Evolutionary conservation across 2,888 invertebrate genomes (phyloP).

Genomic region (Chloroclysta siterata): DNA sequence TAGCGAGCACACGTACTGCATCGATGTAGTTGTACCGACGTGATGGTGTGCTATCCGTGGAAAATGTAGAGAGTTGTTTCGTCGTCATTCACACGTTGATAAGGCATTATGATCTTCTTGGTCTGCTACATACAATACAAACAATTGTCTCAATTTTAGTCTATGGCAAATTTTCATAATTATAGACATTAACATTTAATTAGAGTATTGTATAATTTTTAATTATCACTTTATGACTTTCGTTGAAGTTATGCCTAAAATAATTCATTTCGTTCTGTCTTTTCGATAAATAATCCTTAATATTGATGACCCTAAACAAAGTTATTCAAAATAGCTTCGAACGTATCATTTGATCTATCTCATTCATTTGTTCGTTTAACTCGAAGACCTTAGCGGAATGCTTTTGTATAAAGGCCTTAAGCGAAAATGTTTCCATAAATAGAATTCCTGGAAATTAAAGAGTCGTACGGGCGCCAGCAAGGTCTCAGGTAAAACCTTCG

Average conservation of each 20-base stretch:
- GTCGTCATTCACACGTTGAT: conserved; percentile 37
- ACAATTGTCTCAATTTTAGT: conserved; percentile 14
- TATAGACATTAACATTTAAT: not conserved
- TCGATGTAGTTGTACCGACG: conserved; percentile 16
- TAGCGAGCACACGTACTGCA: conserved; percentile 17
- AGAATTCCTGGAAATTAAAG: conserved; percentile 29
- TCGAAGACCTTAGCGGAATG: conserved; percentile 7
- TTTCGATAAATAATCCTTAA: no score
- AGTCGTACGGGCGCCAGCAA: conserved; percentile 26
- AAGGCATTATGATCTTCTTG: conserved; percentile 24
- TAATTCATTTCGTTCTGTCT: no score
- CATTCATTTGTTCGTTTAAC: conserved; percentile 1
- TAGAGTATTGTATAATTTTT: not conserved
- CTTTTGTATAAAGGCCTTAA: conserved; percentile 16
- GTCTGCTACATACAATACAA: conserved; percentile 9
- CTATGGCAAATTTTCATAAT: not conserved
- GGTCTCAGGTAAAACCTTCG: conserved; percentile 26
- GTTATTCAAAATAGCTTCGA: not conserved
- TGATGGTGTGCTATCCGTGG: conserved; percentile 27
- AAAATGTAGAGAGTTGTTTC: conserved; percentile 36
- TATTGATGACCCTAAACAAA: no score
- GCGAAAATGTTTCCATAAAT: conserved; percentile 25
- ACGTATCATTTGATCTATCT: not conserved
- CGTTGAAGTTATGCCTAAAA: not conserved
- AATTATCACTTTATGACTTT: not conserved